Conservation (phyloP, 2,113 vertebrate species). For the Trichechus manatus region DNA sequence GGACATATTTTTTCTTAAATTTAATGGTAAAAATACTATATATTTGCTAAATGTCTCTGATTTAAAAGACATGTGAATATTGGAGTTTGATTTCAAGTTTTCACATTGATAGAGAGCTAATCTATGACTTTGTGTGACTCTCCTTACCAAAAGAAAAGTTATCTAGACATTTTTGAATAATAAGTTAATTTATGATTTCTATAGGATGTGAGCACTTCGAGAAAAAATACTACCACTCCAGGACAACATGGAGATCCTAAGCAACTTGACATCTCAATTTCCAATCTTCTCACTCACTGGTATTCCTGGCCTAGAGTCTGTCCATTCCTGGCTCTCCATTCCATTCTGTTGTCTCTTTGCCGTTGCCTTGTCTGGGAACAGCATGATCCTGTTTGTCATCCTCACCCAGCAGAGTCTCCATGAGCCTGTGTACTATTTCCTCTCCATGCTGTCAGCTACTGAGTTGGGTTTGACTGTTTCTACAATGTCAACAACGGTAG, state of each 20-base stretch:
- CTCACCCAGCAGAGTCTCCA: neutral
- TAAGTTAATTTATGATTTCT: neutral
- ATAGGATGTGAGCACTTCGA: neutral
- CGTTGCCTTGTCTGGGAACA: neutral
- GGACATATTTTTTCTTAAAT: neutral
- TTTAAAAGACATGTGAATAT: neutral
- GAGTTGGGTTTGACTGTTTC: neutral
- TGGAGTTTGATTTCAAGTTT: neutral
- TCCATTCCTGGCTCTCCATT: neutral
- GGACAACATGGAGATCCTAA: neutral
- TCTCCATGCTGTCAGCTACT: neutral
- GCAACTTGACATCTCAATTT: constrained; percentile 8
- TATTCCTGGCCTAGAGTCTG: constrained; percentile 14
- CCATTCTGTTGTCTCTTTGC: neutral
- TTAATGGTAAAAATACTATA: neutral
- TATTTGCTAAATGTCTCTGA: neutral
- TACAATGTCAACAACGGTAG: neutral
- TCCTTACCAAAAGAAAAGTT: neutral
- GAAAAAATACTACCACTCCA: neutral
- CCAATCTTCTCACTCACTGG: neutral
- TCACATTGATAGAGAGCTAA: neutral
- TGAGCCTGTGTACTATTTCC: neutral
- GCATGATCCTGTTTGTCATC: neutral
- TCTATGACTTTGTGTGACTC: neutral
- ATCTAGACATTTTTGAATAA: neutral